phyloP scores from a whole-genome alignment of 1,140 invertebrate genomes.

The Bombus waltoni region DNA sequence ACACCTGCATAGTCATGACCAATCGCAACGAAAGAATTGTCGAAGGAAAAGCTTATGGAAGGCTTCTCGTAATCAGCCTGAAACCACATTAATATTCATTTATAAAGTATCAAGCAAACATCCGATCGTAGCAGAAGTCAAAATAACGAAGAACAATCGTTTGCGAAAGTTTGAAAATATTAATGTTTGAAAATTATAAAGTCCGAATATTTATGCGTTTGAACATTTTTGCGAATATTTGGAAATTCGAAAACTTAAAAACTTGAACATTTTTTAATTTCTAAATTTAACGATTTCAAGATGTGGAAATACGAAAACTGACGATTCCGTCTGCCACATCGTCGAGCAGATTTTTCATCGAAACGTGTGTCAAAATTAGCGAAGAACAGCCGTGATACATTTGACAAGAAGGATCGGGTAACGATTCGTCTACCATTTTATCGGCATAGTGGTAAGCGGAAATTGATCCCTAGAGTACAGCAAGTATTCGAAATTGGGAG shows the following conservation, averaged over 20 bases:
- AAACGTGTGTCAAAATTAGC: background rate
- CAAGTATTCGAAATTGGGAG: background rate
- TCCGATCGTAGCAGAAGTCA: background rate
- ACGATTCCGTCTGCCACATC: too few species aligned
- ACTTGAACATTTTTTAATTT: too few species aligned
- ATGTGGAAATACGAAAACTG: too few species aligned
- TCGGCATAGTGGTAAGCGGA: background rate
- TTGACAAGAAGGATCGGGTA: background rate
- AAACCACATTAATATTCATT: conserved; percentile 1
- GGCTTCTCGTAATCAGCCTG: conserved; percentile 19
- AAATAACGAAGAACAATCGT: background rate
- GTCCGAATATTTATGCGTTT: too few species aligned
- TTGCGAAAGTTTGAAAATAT: too few species aligned
- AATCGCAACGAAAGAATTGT: conserved; percentile 55
- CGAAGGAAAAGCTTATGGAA: conserved; percentile 9
- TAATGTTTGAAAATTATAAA: too few species aligned
- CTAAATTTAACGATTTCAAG: too few species aligned
- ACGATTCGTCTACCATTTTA: background rate
- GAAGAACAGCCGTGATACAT: background rate
- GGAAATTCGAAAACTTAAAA: too few species aligned
- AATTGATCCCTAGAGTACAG: background rate
- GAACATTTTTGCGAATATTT: too few species aligned
- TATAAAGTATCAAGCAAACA: background rate
- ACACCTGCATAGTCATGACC: conserved; percentile 55
- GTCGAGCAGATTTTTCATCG: background rate